Evolutionary conservation across 1,140 invertebrate genomes (phyloP), one percentile per base, ranked within the genome.

Genomic region (silkworm (Bombyx mori)): DNA sequence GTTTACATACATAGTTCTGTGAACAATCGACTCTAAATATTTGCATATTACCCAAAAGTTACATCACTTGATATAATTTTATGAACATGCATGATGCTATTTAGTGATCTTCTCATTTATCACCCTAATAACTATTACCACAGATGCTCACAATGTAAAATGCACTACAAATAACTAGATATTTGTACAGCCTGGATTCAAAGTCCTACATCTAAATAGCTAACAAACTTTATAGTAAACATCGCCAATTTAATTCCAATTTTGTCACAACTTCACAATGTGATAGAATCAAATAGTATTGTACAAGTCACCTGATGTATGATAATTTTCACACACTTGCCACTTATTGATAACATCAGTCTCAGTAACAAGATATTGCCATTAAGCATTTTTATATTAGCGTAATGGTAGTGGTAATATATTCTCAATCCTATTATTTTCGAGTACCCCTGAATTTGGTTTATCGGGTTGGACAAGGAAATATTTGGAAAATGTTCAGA

Each of bases 101-200:
- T 35, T 35, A 35, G 26, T 35, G 26, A 78, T 74, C 58, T 66
- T 65, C 69, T 69, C 68, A 77, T 69, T 35, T 35, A 72, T 72
- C 70, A 74, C 75, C 69, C 80, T 78, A 86, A 79, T 72, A 69
- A 73, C 71, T 82, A 82, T 78, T 63, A 79, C 74, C 74, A 81
- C 73, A 75, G 71, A 82, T 66, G 62, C 75, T 68, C 76, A 82
- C 71, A 73, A 84, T 80, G 77, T 82, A 79, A 82, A 82, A 77
- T 82, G 77, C 73, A 82, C 81, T 86, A 86, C 81, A 76, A 82
- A 78, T 82, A 79, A 83, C 79, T 84, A 82, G 65, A 77, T 79
- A 76, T 73, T 83, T 86, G 75, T 86, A 84, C 79, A 84, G 81
- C 77, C 76, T 73, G 77, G 63, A 83, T 82, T 85, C 69, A 79